phyloP scores from a whole-genome alignment of 2,797 vertebrate species.

The Varecia variegata region DNA sequence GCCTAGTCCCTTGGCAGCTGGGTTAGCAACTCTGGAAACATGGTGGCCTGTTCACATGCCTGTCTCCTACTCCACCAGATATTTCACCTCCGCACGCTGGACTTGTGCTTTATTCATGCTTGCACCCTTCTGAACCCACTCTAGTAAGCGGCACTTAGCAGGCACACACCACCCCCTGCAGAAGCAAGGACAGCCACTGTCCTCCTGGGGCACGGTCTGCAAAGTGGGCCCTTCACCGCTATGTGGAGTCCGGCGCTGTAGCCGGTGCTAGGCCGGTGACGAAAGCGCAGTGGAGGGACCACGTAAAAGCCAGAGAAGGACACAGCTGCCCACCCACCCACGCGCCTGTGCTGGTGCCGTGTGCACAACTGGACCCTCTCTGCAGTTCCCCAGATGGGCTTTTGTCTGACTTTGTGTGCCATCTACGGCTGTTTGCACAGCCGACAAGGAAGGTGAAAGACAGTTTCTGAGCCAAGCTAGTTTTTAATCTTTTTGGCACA shows the following conservation, averaged over 20 bases:
- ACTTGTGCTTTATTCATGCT: background rate
- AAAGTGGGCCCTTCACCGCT: background rate
- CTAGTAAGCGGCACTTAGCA: background rate
- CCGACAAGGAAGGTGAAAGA: constrained; percentile 18
- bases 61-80: background rate
- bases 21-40: background rate
- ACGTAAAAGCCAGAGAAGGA: background rate
- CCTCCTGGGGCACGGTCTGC: background rate
- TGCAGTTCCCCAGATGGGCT: background rate
- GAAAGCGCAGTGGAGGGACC: background rate
- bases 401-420: background rate
- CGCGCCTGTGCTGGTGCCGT: background rate
- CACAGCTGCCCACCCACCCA: too few relatives aligned
- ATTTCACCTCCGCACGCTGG: background rate
- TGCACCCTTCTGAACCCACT: background rate
- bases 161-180: accelerated
- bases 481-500: background rate
- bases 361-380: accelerated
- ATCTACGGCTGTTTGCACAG: background rate
- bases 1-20: background rate
- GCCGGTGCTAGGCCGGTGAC: background rate
- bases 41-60: background rate
- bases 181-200: background rate
- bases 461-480: background rate
- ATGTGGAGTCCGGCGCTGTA: too few relatives aligned